phyloP scores from a whole-genome alignment of 2,888 invertebrate species.

The Hyppa rectilinea region DNA sequence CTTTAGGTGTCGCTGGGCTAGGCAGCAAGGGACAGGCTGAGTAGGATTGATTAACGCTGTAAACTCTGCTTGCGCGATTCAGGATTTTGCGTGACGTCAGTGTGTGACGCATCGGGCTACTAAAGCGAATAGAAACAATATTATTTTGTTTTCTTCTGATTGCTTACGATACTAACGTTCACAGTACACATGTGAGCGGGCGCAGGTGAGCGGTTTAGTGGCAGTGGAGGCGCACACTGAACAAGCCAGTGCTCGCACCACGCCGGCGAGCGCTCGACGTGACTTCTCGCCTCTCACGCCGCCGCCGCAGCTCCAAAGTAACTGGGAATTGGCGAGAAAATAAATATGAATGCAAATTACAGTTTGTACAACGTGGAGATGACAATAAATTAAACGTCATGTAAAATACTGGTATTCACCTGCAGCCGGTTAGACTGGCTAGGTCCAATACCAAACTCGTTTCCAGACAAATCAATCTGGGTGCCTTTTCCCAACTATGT shows the following conservation, averaged over 20 bases:
- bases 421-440: too few species aligned
- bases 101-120: too few species aligned
- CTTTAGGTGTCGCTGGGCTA: too few species aligned
- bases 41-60: too few species aligned
- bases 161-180: constrained; percentile 76
- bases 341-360: not conserved
- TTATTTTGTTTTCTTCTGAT: not conserved
- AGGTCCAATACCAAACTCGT: too few species aligned
- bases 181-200: constrained; percentile 84
- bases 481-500: too few species aligned
- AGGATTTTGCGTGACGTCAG: too few species aligned
- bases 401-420: too few species aligned
- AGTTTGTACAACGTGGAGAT: not conserved
- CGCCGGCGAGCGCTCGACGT: constrained; percentile 82
- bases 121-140: not conserved
- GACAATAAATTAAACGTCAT: not conserved
- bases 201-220: constrained; percentile 78
- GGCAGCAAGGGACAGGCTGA: too few species aligned
- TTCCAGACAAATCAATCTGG: too few species aligned
- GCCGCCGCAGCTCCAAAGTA: constrained; percentile 86
- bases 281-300: constrained; percentile 83
- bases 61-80: too few species aligned
- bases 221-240: constrained; percentile 84
- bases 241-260: constrained; percentile 81
- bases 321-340: constrained; percentile 64